Evolutionary conservation across 2,888 invertebrate genomes (phyloP).

Genomic region (Esperia sulphurella): DNA sequence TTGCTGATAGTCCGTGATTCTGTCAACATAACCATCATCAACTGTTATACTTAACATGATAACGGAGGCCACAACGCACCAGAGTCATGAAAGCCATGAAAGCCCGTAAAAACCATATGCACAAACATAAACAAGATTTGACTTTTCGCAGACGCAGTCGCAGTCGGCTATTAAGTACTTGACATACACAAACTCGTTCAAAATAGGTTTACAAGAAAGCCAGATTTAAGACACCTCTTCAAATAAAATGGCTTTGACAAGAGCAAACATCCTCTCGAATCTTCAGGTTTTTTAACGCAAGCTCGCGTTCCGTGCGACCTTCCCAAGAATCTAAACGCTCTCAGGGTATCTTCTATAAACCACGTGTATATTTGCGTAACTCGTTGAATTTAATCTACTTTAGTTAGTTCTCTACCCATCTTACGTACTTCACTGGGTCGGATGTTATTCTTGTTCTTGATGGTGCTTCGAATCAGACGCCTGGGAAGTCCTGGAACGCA

Average conservation of each 20-base stretch:
- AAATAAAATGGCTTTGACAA: not conserved
- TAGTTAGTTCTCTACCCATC: too few species aligned
- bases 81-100: not conserved
- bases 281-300: not conserved
- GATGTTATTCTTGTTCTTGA: too few species aligned
- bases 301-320: not conserved
- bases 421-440: too few species aligned
- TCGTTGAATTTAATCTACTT: too few species aligned
- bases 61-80: not conserved
- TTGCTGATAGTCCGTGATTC: too few species aligned
- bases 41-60: not conserved
- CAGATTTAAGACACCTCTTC: not conserved
- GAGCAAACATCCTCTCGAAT: not conserved
- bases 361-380: too few species aligned
- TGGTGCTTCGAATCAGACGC: too few species aligned
- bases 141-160: slow-evolving; percentile 5
- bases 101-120: not conserved
- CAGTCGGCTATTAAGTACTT: slow-evolving; percentile 5
- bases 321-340: not conserved
- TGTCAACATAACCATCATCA: too few species aligned
- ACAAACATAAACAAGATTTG: not conserved
- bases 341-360: too few species aligned
- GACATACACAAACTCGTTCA: slow-evolving; percentile 1
- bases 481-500: too few species aligned
- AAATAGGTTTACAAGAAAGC: not conserved